Percentiles rank a stretch among this genome's conserved stretches.
These are phyloP conservation scores for Drepana falcataria DNA, from an alignment of 2,888 invertebrate species.

Conservation along the genomic window DNA sequence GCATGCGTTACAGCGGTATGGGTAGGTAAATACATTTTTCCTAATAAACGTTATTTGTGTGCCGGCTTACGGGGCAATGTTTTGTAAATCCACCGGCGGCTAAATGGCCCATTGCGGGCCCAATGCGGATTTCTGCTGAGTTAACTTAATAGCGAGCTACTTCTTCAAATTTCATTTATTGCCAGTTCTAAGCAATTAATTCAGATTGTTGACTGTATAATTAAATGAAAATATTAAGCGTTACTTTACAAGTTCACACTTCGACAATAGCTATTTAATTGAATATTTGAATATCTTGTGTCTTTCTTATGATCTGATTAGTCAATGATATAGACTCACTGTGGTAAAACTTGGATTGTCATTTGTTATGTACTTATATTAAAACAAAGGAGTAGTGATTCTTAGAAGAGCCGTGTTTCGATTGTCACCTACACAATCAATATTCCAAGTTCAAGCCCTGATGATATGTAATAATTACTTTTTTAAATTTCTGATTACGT, in stretches of 20 bases:
- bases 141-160: slow-evolving; percentile 62
- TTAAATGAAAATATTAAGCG: slow-evolving; percentile 12
- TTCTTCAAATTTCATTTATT: slow-evolving; percentile 62
- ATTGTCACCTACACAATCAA: too few relatives aligned
- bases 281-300: too few relatives aligned
- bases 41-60: slow-evolving; percentile 63
- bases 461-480: too few relatives aligned
- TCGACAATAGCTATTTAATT: not conserved
- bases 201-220: slow-evolving; percentile 26
- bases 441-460: too few relatives aligned
- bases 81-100: slow-evolving; percentile 61
- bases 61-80: slow-evolving; percentile 55
- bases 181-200: slow-evolving; percentile 40
- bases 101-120: slow-evolving; percentile 66
- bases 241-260: not conserved
- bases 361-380: too few relatives aligned
- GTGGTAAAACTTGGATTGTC: too few relatives aligned
- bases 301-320: too few relatives aligned
- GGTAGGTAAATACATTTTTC: slow-evolving; percentile 57
- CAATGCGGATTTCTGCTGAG: slow-evolving; percentile 60
- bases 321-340: too few relatives aligned
- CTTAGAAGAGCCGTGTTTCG: too few relatives aligned
- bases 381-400: too few relatives aligned
- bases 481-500: too few relatives aligned
- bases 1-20: slow-evolving; percentile 35